A percentile compares a stretch with the other conserved stretches of the same genome.
Evolutionary conservation across 2,113 vertebrate genomes (phyloP).

Genomic region (Damaliscus lunatus): DNA sequence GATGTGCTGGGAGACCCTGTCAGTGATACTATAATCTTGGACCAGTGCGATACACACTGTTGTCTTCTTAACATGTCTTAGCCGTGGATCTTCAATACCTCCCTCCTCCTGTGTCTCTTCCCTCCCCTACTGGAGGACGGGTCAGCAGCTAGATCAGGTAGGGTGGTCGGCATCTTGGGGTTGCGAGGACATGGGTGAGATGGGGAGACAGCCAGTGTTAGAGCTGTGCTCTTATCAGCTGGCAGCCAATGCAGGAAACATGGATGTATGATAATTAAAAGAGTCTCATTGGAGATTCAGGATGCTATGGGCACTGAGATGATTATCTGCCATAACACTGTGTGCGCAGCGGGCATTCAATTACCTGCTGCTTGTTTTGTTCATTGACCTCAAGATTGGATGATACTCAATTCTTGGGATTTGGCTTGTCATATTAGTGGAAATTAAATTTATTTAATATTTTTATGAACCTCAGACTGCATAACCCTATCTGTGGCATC

Average conservation of each 20-base stretch:
- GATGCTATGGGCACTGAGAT: not conserved
- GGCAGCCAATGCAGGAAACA: fast-evolving
- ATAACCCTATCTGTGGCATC: fast-evolving
- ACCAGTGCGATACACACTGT: fast-evolving
- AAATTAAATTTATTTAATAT: not conserved
- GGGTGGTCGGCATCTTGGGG: not conserved
- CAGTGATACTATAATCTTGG: not conserved
- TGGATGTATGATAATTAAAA: not conserved
- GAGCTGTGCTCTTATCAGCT: not conserved
- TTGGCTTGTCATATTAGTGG: not conserved
- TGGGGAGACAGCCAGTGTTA: not conserved
- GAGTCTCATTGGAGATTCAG: not conserved
- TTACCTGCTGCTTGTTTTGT: not conserved
- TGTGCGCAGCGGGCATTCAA: fast-evolving
- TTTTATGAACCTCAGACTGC: not conserved
- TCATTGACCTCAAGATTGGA: not conserved
- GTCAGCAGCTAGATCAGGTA: not conserved
- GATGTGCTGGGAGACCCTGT: not conserved
- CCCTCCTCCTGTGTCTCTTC: not conserved
- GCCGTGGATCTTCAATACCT: too few species aligned
- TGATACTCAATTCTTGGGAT: not conserved
- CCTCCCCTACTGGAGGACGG: not conserved
- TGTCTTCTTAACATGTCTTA: not conserved
- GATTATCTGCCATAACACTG: fast-evolving
- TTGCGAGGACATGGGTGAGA: not conserved